Base-by-base conservation (phyloP, 2,797 vertebrate species). In the Antennarius maculatus region DNA sequence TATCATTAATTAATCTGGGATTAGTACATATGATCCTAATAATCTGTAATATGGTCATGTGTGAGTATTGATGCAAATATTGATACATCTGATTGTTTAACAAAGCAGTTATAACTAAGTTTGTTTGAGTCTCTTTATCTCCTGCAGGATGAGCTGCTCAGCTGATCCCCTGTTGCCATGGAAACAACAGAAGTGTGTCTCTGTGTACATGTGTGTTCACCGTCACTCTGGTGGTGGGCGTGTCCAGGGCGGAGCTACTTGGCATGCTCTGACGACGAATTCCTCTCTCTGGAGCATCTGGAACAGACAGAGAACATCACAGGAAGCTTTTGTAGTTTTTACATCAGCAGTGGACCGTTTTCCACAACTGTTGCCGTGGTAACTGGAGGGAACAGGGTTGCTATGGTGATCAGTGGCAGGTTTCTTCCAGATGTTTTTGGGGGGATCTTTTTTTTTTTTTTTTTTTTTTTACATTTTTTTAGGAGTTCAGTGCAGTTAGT, bases 151-250 rank as follows among this genome's bases (percentile, higher is more conserved):
- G 67, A 67, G 70, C 28, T 12, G 12, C 7, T 69, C 64, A 58
- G 65, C 62, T 66, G 53, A 64, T 41, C 17, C 9, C 23, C 81
- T 79, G 96, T 96, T 95, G 76, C 96, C 93, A 91, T 94, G 92
- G 95, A 92, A 95, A 96, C 96, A 90, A 84, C 81, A 91, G 89
- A 88, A 90, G 68, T 69, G 55, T 61, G 59, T 74, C 53, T 50
- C 58, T 56, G 51, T 50, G 53, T 23, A 52, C 49, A 13, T 31
- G 46, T 54, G 45, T n/a, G 34, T 37, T 75, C 52, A 88, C 86
- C 31, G 79, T 87, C 43, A 87, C 73, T 75, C 67, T 80, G 63
- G 72, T 10, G 3, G 81, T 74, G 66, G 80, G 77, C 0, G 81
- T 83, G 69, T 86, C 82, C 47, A n/a, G 12, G 1, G 62, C 1